Percentiles rank a stretch among this genome's conserved stretches.
Conservation (phyloP, 2,113 vertebrate genomes). For the Epinephelus lanceolatus region DNA sequence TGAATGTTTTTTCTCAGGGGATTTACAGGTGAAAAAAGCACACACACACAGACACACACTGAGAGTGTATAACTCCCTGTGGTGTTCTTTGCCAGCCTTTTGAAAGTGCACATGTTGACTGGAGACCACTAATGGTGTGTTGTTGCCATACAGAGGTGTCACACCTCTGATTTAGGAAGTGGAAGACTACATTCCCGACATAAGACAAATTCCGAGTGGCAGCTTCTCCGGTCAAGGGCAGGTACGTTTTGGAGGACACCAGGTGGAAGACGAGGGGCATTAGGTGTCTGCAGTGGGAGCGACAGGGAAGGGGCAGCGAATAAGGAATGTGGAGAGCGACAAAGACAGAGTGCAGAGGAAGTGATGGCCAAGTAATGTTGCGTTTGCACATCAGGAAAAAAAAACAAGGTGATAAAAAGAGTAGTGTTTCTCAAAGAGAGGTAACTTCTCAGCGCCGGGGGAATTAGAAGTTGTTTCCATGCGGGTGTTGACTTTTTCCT, state of each 20-base stretch:
- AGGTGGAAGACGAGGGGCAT: conserved; percentile 33
- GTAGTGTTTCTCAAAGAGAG: conserved; percentile 23
- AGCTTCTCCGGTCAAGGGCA: conserved; percentile 52
- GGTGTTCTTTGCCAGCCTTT: conserved; percentile 42
- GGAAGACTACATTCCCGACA: conserved; percentile 37
- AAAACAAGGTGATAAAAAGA: conserved; percentile 70
- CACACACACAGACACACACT: conserved; percentile 35
- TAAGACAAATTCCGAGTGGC: conserved; percentile 47
- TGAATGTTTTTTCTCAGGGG: conserved; percentile 62
- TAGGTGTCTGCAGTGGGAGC: conserved; percentile 23
- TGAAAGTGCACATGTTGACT: conserved; percentile 71
- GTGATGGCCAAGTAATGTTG: conserved; percentile 23
- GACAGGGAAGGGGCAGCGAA: background rate
- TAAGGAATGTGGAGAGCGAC: background rate
- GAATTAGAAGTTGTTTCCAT: conserved; percentile 27
- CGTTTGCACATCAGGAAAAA: conserved; percentile 23
- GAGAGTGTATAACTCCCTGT: conserved; percentile 39
- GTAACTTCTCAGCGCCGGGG: conserved; percentile 26
- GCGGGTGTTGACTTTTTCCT: conserved; percentile 2
- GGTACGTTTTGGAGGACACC: conserved; percentile 37
- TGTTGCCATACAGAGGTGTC: conserved; percentile 62
- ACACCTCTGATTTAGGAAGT: conserved; percentile 56
- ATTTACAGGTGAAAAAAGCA: conserved; percentile 40
- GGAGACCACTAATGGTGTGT: conserved; percentile 72
- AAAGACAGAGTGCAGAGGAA: conserved; percentile 30